Evolutionary conservation across 2,888 invertebrate genomes (phyloP).

Genomic region (Dryococelus australis): DNA sequence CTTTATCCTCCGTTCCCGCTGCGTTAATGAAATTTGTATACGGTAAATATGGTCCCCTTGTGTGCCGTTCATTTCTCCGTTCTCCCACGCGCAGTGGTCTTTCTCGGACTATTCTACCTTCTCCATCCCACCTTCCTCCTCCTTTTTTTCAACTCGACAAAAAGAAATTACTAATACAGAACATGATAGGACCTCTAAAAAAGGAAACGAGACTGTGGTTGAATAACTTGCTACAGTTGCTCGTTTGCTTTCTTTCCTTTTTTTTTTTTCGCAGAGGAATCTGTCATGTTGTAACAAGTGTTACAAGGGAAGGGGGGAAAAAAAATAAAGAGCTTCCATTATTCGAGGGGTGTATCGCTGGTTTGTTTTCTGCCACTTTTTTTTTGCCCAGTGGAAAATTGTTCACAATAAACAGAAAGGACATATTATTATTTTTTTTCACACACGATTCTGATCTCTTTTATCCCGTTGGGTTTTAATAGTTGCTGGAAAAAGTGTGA

Average conservation of each 20-base stretch:
- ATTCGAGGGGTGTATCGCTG: not conserved
- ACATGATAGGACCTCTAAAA: conserved; percentile 19
- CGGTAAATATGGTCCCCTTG: not conserved
- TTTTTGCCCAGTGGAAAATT: no score
- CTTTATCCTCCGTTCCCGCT: not conserved
- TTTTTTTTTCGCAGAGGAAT: not conserved
- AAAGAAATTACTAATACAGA: not conserved
- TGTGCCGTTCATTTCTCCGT: not conserved
- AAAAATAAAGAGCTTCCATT: not conserved
- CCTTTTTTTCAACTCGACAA: not conserved
- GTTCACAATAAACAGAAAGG: no score
- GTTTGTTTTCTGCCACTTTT: not conserved
- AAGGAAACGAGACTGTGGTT: not conserved
- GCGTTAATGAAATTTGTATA: not conserved
- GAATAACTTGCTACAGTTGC: not conserved
- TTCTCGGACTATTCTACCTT: not conserved
- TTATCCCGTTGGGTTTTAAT: no score
- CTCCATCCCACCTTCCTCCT: not conserved
- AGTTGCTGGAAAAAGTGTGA: no score
- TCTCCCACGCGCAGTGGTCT: not conserved
- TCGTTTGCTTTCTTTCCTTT: not conserved
- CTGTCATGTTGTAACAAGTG: not conserved
- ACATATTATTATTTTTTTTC: no score
- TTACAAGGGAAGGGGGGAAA: not conserved
- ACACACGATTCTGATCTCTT: no score